Conservation (phyloP, 2,113 vertebrate genomes). For the Thinocorus orbignyianus region DNA sequence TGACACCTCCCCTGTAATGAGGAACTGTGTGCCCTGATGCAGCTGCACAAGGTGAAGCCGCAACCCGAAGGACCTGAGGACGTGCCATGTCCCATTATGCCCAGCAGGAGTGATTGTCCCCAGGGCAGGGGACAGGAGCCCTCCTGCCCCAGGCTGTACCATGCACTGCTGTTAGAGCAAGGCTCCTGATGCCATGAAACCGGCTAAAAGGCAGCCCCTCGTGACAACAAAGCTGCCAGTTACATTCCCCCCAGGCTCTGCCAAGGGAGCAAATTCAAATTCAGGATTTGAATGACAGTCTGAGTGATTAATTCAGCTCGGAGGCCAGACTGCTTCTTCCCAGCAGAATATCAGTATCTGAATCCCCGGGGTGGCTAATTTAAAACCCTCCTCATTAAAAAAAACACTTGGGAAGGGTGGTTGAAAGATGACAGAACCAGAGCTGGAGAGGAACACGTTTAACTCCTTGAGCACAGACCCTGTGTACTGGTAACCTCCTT, state of each 20-base stretch:
- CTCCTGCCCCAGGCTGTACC: neutral
- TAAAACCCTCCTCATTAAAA: slow-evolving; percentile 9
- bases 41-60: neutral
- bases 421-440: neutral
- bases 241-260: neutral
- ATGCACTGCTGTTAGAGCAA: neutral
- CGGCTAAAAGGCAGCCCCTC: neutral
- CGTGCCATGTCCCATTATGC: neutral
- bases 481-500: neutral
- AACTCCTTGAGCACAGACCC: neutral
- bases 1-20: neutral
- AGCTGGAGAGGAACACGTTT: neutral
- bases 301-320: slow-evolving; percentile 19
- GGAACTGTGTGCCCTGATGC: neutral
- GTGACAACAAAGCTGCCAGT: neutral
- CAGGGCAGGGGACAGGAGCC: rapidly evolving
- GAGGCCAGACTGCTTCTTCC: neutral
- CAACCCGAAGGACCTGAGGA: neutral
- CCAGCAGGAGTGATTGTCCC: rapidly evolving
- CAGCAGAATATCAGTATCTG: neutral
- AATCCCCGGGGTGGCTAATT: neutral
- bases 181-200: neutral
- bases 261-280: neutral
- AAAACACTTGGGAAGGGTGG: slow-evolving; percentile 19
- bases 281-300: slow-evolving; percentile 8